These are phyloP conservation scores for roundworm (Caenorhabditis elegans) DNA, from an alignment of 1,140 invertebrate genomes.

Conservation along the genomic window WBcel235 BX284604.4:7630001-7630500, in stretches of 20 bases:
- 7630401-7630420: too few relatives aligned
- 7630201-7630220: slow-evolving; percentile 16
- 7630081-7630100: not conserved
- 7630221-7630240: not conserved
- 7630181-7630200: slow-evolving; percentile 5
- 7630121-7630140: not conserved
- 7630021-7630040: not conserved
- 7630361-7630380: too few relatives aligned
- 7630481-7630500: too few relatives aligned
- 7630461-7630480: too few relatives aligned
- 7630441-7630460: too few relatives aligned
- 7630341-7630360: not conserved
- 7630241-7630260: not conserved
- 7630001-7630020: slow-evolving; percentile 1
- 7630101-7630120: not conserved
- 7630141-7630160: not conserved
- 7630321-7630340: not conserved
- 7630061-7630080: too few relatives aligned
- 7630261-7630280: not conserved
- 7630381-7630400: too few relatives aligned
- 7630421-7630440: too few relatives aligned
- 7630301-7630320: not conserved
- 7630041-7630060: not conserved
- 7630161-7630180: slow-evolving; percentile 16
- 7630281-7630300: slow-evolving; percentile 14